Percentiles rank a stretch among this genome's conserved stretches.
phyloP scores from a whole-genome alignment of 2,113 vertebrate species.

The Cheirogaleus medius region DNA sequence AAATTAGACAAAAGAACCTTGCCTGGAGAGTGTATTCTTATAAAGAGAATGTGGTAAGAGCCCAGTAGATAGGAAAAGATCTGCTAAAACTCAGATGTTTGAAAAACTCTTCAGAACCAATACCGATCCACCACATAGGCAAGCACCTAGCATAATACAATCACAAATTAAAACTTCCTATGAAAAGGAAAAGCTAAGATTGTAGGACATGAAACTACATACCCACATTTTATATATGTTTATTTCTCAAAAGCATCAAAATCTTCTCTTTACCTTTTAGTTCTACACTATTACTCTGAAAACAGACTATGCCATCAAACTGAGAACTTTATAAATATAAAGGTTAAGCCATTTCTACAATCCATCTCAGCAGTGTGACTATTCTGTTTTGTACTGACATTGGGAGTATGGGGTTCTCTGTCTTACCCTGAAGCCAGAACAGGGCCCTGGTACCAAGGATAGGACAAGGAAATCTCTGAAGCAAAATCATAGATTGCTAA shows the following conservation, averaged over 20 bases:
- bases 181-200: neutral
- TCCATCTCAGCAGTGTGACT: neutral
- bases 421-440: neutral
- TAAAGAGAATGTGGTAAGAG: neutral
- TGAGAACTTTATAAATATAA: neutral
- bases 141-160: neutral
- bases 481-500: neutral
- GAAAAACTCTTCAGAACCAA: slow-evolving; percentile 17
- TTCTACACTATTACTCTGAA: neutral
- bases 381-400: neutral
- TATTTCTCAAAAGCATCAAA: slow-evolving; percentile 32
- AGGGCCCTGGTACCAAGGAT: neutral
- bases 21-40: neutral
- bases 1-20: neutral
- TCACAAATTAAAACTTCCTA: neutral
- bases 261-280: neutral
- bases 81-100: neutral
- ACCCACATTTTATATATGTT: slow-evolving; percentile 4
- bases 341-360: neutral
- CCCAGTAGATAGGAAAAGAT: neutral
- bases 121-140: neutral
- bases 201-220: neutral
- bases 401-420: neutral
- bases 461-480: neutral
- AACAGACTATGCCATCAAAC: neutral